These are phyloP conservation scores for Brachionus manjavacas DNA, from an alignment of 1,140 invertebrate species.

Conservation along the genomic window DNA sequence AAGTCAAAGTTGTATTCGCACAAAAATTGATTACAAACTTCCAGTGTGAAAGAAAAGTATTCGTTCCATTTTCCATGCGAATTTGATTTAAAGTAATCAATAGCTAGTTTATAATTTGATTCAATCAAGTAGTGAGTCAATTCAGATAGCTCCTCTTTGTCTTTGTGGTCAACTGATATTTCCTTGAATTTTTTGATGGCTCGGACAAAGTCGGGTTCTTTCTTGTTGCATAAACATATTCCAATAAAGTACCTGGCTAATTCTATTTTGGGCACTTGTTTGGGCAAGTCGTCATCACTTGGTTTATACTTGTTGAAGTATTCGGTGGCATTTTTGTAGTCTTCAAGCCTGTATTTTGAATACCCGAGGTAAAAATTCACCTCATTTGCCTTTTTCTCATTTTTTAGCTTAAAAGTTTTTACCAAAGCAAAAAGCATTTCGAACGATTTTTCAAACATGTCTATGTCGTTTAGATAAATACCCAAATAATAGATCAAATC, in stretches of 20 bases:
- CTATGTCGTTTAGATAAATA: conserved; percentile 9
- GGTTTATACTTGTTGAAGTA: conserved; percentile 27
- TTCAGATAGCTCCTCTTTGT: conserved; percentile 7
- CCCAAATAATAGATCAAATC: conserved; percentile 21
- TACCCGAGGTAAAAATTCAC: conserved; percentile 9
- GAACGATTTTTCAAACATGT: conserved; percentile 21
- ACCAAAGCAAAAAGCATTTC: conserved; percentile 9
- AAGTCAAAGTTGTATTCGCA: not conserved
- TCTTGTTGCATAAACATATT: conserved; percentile 27
- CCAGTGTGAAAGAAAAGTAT: conserved; percentile 15
- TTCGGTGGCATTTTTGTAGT: conserved; percentile 39
- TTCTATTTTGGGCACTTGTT: conserved; percentile 19
- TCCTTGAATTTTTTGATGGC: conserved; percentile 33
- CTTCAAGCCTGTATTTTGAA: conserved; percentile 12
- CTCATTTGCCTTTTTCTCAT: conserved; percentile 12
- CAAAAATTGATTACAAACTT: conserved; percentile 13
- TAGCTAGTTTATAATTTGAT: conserved; percentile 16
- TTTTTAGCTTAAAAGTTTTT: not conserved
- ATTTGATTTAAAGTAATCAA: not conserved
- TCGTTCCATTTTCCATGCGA: conserved; percentile 19
- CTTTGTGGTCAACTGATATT: conserved; percentile 2
- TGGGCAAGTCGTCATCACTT: not conserved
- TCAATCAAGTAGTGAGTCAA: conserved; percentile 21
- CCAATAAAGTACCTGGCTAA: not conserved
- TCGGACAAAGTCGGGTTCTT: not conserved